Evolutionary conservation across 2,888 invertebrate genomes (phyloP).

Genomic region (Endotricha flammealis): DNA sequence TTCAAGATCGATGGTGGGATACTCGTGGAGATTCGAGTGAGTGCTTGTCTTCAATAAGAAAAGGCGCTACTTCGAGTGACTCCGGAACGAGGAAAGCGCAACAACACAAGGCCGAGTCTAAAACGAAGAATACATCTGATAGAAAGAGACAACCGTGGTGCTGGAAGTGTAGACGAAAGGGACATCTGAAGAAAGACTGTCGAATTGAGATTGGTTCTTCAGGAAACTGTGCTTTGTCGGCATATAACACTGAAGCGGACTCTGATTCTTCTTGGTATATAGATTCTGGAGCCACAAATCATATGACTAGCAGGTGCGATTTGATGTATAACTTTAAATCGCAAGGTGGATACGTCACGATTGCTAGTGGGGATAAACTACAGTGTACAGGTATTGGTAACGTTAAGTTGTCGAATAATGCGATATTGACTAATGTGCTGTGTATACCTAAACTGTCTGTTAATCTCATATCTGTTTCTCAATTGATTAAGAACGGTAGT

Average conservation of each 20-base stretch:
- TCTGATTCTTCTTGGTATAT: conserved; percentile 3
- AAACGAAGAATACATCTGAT: conserved; percentile 4
- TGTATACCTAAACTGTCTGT: no score
- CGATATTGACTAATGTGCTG: no score
- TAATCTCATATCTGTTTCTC: no score
- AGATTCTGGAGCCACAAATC: conserved; percentile 5
- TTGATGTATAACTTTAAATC: conserved; percentile 2
- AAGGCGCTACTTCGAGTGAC: conserved; percentile 2
- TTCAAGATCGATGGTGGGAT: conserved; percentile 10
- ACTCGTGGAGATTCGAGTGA: conserved; percentile 8
- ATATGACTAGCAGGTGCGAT: conserved; percentile 7
- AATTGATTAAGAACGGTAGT: no score
- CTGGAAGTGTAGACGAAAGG: conserved; percentile 5
- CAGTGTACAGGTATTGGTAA: no score
- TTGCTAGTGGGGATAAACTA: conserved; percentile 10
- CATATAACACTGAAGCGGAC: neutral
- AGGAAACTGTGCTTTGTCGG: conserved; percentile 1
- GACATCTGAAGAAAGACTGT: no score
- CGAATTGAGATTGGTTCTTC: no score
- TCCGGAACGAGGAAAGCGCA: conserved; percentile 4
- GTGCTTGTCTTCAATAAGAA: conserved; percentile 5
- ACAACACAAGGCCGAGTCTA: conserved; percentile 2
- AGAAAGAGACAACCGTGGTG: conserved; percentile 3
- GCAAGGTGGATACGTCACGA: neutral
- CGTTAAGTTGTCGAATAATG: no score